Evolutionary conservation across 2,888 invertebrate species (phyloP).

Genomic region (Ditula angustiorana): DNA sequence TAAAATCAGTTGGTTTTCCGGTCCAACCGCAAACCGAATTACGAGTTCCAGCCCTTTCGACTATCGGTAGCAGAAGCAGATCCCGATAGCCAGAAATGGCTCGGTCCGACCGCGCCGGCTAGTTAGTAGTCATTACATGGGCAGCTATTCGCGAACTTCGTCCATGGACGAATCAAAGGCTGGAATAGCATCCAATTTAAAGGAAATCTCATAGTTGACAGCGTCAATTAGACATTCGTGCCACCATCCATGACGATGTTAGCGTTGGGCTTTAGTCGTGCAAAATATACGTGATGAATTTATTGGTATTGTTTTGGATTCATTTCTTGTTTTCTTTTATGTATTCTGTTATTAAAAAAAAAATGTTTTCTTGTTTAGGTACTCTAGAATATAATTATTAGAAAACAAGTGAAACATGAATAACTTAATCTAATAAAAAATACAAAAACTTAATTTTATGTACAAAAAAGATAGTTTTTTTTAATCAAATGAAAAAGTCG

Average conservation of each 20-base stretch:
- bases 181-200: slow-evolving; percentile 68
- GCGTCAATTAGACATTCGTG: slow-evolving; percentile 58
- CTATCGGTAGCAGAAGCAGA: slow-evolving; percentile 64
- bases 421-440: no score
- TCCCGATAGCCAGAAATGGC: slow-evolving; percentile 47
- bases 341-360: no score
- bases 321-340: no score
- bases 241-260: slow-evolving; percentile 8
- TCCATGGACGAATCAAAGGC: slow-evolving; percentile 54
- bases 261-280: slow-evolving; percentile 41
- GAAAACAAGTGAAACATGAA: no score
- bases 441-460: no score
- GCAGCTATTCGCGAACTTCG: slow-evolving; percentile 61
- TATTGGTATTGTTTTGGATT: no score
- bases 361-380: no score
- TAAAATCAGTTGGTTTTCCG: slow-evolving; percentile 64
- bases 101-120: slow-evolving; percentile 48
- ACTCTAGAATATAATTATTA: no score
- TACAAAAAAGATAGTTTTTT: no score
- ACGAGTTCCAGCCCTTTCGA: slow-evolving; percentile 57
- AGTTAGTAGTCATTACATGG: slow-evolving; percentile 74
- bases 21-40: slow-evolving; percentile 69
- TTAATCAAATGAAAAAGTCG: no score
- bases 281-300: no score
- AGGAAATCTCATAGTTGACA: slow-evolving; percentile 66